phyloP scores from a whole-genome alignment of 2,888 invertebrate species.

The Gibbula magus region DNA sequence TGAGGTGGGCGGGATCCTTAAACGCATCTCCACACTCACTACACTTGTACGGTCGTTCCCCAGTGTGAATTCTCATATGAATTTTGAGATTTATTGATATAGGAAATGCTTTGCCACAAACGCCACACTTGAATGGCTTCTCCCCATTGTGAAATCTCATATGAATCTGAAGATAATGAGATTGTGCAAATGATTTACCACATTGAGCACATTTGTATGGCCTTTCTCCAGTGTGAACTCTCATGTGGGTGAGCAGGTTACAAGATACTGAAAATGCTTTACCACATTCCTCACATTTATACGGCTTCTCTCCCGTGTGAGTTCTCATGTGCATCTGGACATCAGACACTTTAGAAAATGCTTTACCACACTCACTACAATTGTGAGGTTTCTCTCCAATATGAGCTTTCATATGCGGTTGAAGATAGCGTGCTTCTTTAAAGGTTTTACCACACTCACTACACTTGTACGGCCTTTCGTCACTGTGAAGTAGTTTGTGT shows the following conservation, averaged over 20 bases:
- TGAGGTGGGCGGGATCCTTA: not conserved
- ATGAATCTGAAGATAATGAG: not conserved
- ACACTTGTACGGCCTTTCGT: not conserved
- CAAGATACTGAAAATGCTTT: constrained; percentile 31
- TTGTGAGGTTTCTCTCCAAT: constrained; percentile 38
- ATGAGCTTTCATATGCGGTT: not conserved
- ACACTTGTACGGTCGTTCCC: not conserved
- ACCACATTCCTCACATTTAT: constrained; percentile 30
- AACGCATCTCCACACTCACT: not conserved
- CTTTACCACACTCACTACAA: constrained; percentile 38
- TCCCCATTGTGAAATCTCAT: not conserved
- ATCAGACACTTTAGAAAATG: constrained; percentile 41
- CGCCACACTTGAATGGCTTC: not conserved
- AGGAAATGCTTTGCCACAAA: not conserved
- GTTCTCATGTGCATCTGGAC: constrained; percentile 44
- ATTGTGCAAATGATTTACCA: not conserved
- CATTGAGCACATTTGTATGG: not conserved
- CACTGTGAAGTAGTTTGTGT: not conserved
- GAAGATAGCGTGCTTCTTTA: constrained; percentile 25
- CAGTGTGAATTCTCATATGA: not conserved
- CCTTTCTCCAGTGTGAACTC: not conserved
- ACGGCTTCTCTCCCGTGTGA: constrained; percentile 41
- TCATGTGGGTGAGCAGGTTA: constrained; percentile 28
- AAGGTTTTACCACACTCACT: not conserved
- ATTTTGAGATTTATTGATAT: not conserved